Evolutionary conservation across 2,113 vertebrate genomes (phyloP).

Genomic region (Sitta europaea): DNA sequence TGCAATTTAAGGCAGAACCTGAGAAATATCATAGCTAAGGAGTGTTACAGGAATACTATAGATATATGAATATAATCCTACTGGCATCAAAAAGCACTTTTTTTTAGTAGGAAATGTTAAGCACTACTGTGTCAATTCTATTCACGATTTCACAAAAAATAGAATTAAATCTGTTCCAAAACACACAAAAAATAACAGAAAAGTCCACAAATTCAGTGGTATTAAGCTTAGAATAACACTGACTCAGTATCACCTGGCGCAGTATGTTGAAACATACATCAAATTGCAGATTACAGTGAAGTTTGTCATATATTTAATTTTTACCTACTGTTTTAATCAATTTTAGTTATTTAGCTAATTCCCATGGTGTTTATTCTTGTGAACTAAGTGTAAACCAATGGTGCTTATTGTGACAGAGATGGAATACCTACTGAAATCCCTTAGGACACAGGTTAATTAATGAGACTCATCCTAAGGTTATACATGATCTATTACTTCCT

Average conservation of each 20-base stretch:
- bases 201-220: not conserved
- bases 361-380: slow-evolving; percentile 67
- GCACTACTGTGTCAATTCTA: not conserved
- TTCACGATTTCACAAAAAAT: not conserved
- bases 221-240: not conserved
- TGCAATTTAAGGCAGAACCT: not conserved
- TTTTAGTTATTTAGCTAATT: slow-evolving; percentile 70
- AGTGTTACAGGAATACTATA: not conserved
- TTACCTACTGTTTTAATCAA: slow-evolving; percentile 66
- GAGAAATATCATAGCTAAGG: not conserved
- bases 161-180: not conserved
- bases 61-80: not conserved
- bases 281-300: slow-evolving; percentile 8
- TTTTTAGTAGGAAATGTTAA: not conserved
- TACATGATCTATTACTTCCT: slow-evolving; percentile 99
- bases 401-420: slow-evolving; percentile 87
- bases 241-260: not conserved
- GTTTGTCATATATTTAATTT: slow-evolving; percentile 56
- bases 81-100: not conserved
- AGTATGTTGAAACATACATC: slow-evolving; percentile 23
- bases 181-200: not conserved
- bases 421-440: slow-evolving; percentile 86
- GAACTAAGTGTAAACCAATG: slow-evolving; percentile 74
- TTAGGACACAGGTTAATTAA: slow-evolving; percentile 93
- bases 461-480: slow-evolving; percentile 91